A percentile compares a stretch with the other conserved stretches of the same genome.
Conservation (phyloP, 2,888 invertebrate genomes). For the Melieria omissa region DNA sequence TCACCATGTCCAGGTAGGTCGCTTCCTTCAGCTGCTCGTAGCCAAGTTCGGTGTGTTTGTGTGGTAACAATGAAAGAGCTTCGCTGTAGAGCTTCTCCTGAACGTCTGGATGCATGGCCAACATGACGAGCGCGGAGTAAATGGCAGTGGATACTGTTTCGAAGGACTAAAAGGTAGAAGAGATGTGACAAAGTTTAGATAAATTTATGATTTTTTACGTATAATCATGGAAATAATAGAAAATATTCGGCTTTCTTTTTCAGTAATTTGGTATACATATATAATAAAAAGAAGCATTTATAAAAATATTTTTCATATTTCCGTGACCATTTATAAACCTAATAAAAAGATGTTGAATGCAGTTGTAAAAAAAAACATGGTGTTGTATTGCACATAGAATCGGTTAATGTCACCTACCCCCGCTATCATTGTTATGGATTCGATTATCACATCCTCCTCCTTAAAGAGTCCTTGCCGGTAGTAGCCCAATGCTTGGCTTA, state of each 20-base stretch:
- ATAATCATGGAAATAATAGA: too few relatives aligned
- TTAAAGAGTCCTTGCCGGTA: conserved; percentile 44
- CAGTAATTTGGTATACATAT: too few relatives aligned
- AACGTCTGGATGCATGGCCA: conserved; percentile 52
- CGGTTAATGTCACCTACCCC: conserved; percentile 43
- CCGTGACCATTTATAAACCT: too few relatives aligned
- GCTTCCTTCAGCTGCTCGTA: conserved; percentile 46
- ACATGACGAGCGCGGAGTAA: conserved; percentile 44
- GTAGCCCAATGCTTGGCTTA: conserved; percentile 10
- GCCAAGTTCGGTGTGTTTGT: conserved; percentile 34
- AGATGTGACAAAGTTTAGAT: too few relatives aligned
- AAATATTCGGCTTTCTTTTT: too few relatives aligned
- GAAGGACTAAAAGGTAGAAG: conserved; percentile 43
- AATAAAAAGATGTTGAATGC: too few relatives aligned
- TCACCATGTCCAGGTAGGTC: conserved; percentile 49
- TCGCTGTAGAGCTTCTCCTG: conserved; percentile 51
- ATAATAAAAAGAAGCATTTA: too few relatives aligned
- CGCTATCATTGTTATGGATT: conserved; percentile 48
- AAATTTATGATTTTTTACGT: too few relatives aligned
- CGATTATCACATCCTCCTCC: conserved; percentile 46
- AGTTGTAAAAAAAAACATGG: too few relatives aligned
- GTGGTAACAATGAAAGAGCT: conserved; percentile 41
- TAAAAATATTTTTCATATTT: too few relatives aligned
- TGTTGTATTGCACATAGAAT: too few relatives aligned
- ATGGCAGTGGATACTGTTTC: conserved; percentile 50